phyloP scores from a whole-genome alignment of 2,888 invertebrate genomes.

The Acanthococcus lagerstroemiae region DNA sequence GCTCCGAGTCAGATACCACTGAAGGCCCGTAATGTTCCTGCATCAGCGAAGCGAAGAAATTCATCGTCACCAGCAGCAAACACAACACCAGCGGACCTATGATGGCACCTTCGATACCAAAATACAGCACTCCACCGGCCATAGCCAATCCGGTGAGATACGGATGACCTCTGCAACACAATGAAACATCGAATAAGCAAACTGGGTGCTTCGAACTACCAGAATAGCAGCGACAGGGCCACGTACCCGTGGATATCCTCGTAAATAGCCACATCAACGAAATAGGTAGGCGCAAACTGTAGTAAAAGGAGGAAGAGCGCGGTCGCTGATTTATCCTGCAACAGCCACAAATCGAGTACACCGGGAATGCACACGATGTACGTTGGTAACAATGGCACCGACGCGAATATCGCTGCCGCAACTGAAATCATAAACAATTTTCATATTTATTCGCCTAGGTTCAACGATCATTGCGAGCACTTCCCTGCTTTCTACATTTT shows the following conservation, averaged over 20 bases:
- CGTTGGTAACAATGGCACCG: slow-evolving; percentile 90
- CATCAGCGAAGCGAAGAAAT: slow-evolving; percentile 63
- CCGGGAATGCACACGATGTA: slow-evolving; percentile 94
- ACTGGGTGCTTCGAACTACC: no score
- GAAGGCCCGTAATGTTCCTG: slow-evolving; percentile 43
- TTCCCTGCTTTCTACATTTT: not conserved
- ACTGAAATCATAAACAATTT: slow-evolving; percentile 66
- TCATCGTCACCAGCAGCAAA: slow-evolving; percentile 84
- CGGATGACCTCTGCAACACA: slow-evolving; percentile 67
- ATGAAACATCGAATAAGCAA: no score
- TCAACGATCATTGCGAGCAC: not conserved
- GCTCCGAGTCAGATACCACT: not conserved
- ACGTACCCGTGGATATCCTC: slow-evolving; percentile 92
- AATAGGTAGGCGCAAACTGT: slow-evolving; percentile 80
- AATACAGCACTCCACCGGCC: slow-evolving; percentile 94
- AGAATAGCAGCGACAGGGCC: not conserved
- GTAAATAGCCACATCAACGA: slow-evolving; percentile 92
- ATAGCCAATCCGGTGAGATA: slow-evolving; percentile 94
- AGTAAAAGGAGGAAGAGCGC: slow-evolving; percentile 70
- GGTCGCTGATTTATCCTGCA: slow-evolving; percentile 70
- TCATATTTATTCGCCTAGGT: not conserved
- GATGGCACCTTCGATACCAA: slow-evolving; percentile 93
- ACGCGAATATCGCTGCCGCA: slow-evolving; percentile 83
- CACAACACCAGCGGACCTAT: slow-evolving; percentile 92
- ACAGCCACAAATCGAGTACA: slow-evolving; percentile 87